Conservation (phyloP, 2,888 invertebrate species). For the Drosophila paramelanica region DNA sequence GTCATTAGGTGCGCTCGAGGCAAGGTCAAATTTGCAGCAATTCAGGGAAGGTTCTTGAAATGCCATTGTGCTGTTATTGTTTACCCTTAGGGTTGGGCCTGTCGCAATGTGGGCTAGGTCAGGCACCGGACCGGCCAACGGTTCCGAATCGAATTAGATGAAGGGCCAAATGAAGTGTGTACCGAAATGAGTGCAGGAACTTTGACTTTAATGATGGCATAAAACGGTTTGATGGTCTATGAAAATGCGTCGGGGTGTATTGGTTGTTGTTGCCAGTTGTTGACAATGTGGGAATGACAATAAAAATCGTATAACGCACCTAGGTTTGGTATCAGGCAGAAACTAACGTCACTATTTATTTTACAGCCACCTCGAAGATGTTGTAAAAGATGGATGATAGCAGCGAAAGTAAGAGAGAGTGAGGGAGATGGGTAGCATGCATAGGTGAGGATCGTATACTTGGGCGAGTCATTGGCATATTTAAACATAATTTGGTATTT, state of each 20-base stretch:
- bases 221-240: constrained; percentile 37
- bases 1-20: too few relatives aligned
- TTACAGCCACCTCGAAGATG: constrained; percentile 37
- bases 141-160: constrained; percentile 10
- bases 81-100: constrained; percentile 33
- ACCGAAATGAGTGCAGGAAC: constrained; percentile 37
- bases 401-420: background rate
- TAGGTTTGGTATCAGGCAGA: constrained; percentile 21
- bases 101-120: constrained; percentile 43
- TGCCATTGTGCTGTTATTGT: constrained; percentile 10
- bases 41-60: constrained; percentile 18
- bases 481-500: constrained; percentile 76
- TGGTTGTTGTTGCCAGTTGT: constrained; percentile 15
- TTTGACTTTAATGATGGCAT: constrained; percentile 60
- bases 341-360: constrained; percentile 48
- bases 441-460: background rate
- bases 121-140: constrained; percentile 5
- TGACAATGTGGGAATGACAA: constrained; percentile 64
- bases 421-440: background rate
- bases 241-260: too few relatives aligned
- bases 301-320: constrained; percentile 72
- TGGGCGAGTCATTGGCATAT: constrained; percentile 64
- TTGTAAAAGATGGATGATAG: constrained; percentile 6
- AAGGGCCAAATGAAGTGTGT: constrained; percentile 49
- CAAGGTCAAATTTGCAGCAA: constrained; percentile 20